Conservation (phyloP, 2,797 vertebrate genomes). For the Hafferia zeledoni region DNA sequence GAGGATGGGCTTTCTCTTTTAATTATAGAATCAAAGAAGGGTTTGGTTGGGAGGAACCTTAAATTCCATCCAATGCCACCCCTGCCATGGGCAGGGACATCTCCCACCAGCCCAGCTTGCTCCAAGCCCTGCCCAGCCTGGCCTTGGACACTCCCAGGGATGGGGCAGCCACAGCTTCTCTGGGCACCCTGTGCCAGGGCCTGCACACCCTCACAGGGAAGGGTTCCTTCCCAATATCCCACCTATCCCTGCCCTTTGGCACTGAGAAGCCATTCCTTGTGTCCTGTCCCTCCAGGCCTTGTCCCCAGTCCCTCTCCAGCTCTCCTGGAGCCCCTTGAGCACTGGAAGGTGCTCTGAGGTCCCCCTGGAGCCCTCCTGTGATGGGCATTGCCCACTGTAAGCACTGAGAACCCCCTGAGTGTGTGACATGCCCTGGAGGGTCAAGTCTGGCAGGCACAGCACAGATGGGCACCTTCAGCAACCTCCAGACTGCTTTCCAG, state of each 20-base stretch:
- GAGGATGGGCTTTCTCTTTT: not conserved
- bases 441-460: not conserved
- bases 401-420: too few relatives aligned
- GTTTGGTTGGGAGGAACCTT: not conserved
- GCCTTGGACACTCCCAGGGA: too few relatives aligned
- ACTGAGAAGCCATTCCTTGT: too few relatives aligned
- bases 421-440: not conserved
- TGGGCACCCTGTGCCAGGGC: too few relatives aligned
- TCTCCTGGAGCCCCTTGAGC: not conserved
- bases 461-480: too few relatives aligned
- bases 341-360: not conserved
- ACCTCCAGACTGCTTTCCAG: not conserved
- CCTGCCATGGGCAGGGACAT: too few relatives aligned
- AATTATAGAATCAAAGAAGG: not conserved
- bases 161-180: too few relatives aligned
- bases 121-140: too few relatives aligned
- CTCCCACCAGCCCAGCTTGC: too few relatives aligned
- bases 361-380: not conserved
- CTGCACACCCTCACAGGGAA: too few relatives aligned
- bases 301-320: not conserved
- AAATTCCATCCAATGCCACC: not conserved
- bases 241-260: too few relatives aligned
- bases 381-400: not conserved
- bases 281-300: not conserved
- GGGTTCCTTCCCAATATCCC: too few relatives aligned